A percentile compares a stretch with the other conserved stretches of the same genome.
Evolutionary conservation across 2,888 invertebrate species (phyloP).

Genomic region (Acanthosepion pharaonis): DNA sequence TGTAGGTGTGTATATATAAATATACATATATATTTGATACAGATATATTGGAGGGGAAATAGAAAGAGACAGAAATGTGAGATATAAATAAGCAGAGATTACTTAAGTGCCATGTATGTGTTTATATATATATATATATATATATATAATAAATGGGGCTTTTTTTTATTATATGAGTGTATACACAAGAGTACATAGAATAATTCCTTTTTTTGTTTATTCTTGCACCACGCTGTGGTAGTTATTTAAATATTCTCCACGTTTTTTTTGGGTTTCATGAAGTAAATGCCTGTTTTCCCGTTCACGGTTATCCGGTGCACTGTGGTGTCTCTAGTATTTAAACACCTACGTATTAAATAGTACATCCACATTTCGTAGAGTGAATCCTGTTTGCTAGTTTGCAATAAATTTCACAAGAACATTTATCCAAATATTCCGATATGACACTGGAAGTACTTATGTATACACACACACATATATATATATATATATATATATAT

Average conservation of each 20-base stretch:
- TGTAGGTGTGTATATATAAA: neutral
- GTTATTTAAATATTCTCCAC: neutral
- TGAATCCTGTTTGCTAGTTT: neutral
- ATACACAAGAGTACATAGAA: neutral
- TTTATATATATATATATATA: too few relatives aligned
- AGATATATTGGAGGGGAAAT: too few relatives aligned
- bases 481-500: neutral
- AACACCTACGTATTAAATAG: conserved; percentile 22
- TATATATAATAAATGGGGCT: neutral
- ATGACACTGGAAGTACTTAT: neutral
- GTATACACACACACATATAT: neutral
- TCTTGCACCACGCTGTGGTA: neutral
- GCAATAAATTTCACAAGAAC: neutral
- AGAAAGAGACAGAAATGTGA: neutral
- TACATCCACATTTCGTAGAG: neutral
- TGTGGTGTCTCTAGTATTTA: neutral
- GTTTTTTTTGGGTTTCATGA: neutral
- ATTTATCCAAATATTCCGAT: neutral
- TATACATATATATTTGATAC: neutral
- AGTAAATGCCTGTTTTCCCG: neutral
- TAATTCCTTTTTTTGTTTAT: neutral
- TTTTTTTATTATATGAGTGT: neutral
- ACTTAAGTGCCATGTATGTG: neutral
- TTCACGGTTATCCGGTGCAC: neutral
- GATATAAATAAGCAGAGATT: neutral